A percentile compares a stretch with the other conserved stretches of the same genome.
Conservation (phyloP, 2,113 vertebrate genomes). For the Calcarius ornatus region DNA sequence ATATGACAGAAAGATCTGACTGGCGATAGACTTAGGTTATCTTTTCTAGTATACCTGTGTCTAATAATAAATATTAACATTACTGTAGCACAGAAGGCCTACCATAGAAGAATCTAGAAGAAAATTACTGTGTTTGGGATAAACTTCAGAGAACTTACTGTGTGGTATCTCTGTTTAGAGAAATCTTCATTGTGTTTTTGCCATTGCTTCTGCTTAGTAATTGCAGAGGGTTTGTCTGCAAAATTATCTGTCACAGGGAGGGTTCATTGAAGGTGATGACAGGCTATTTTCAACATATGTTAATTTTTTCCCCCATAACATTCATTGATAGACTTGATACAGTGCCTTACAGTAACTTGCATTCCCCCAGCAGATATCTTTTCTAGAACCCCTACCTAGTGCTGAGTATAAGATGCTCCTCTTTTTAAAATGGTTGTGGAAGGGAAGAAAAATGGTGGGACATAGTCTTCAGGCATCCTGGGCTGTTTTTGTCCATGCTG, state of each 20-base stretch:
- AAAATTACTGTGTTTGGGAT: background rate
- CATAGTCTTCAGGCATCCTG: background rate
- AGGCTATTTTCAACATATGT: background rate
- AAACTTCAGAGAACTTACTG: background rate
- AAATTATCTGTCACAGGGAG: background rate
- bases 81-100: background rate
- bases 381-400: background rate
- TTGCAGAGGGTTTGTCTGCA: background rate
- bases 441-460: background rate
- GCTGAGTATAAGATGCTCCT: background rate
- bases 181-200: background rate
- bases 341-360: background rate
- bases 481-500: background rate
- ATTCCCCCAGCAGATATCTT: background rate
- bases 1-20: background rate
- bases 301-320: background rate
- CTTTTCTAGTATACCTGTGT: background rate
- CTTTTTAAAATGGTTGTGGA: background rate
- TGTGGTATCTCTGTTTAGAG: background rate
- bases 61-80: background rate
- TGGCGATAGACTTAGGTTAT: background rate
- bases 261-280: background rate
- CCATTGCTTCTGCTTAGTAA: background rate
- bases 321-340: no score
- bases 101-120: background rate